A percentile compares a stretch with the other conserved stretches of the same genome.
Evolutionary conservation across 1,140 invertebrate genomes (phyloP).

Genomic region (Leucophenga varia): DNA sequence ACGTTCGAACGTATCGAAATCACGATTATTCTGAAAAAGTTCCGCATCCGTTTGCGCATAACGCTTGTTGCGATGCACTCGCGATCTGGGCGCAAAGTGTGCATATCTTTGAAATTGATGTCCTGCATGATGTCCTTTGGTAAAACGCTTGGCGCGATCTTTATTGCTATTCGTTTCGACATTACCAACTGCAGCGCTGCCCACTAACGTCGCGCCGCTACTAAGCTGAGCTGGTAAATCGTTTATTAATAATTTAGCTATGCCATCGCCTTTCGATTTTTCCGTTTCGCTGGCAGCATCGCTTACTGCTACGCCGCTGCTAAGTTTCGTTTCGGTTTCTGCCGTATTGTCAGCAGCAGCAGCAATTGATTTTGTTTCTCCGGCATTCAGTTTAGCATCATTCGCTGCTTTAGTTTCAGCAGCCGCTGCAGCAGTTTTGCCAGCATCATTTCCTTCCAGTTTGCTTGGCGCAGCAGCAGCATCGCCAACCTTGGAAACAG

Average conservation of each 20-base stretch:
- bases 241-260: too few relatives aligned
- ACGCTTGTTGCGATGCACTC: slow-evolving; percentile 10
- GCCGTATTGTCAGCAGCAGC: too few relatives aligned
- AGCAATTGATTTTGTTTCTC: too few relatives aligned
- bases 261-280: too few relatives aligned
- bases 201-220: neutral
- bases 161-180: slow-evolving; percentile 13
- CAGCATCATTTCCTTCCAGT: neutral
- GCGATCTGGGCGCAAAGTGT: neutral
- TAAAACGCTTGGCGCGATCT: slow-evolving; percentile 23
- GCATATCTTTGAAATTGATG: neutral
- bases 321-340: too few relatives aligned
- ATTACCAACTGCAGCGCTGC: neutral
- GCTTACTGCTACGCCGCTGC: too few relatives aligned
- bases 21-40: too few relatives aligned
- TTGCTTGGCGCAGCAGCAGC: neutral
- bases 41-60: neutral
- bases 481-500: too few relatives aligned
- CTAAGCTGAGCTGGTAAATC: too few relatives aligned
- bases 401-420: neutral
- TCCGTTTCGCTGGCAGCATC: too few relatives aligned
- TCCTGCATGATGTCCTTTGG: neutral
- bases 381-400: neutral
- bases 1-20: too few relatives aligned
- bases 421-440: slow-evolving; percentile 1